These are phyloP conservation scores for Agelastica alni DNA, from an alignment of 2,888 invertebrate genomes.

Conservation along the genomic window DNA sequence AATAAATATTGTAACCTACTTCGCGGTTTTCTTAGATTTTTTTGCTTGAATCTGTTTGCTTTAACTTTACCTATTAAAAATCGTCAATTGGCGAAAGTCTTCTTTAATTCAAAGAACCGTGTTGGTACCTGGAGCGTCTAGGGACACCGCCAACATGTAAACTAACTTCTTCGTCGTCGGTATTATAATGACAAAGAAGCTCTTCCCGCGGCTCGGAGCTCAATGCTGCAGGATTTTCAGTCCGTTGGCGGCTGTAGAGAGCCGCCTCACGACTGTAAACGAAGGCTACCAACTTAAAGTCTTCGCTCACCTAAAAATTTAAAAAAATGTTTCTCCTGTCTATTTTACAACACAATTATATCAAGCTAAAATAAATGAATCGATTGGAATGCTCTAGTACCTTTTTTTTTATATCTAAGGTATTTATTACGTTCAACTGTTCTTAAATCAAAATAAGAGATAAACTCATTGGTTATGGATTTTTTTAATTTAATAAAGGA, in stretches of 20 bases:
- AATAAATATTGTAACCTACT: too few species aligned
- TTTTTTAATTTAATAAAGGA: too few species aligned
- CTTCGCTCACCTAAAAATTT: slow-evolving; percentile 48
- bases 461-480: too few species aligned
- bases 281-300: slow-evolving; percentile 66
- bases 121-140: slow-evolving; percentile 39
- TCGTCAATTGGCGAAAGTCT: slow-evolving; percentile 17
- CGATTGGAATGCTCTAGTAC: too few species aligned
- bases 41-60: too few species aligned
- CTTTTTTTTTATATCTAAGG: too few species aligned
- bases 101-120: slow-evolving; percentile 42
- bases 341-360: too few species aligned
- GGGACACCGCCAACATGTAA: slow-evolving; percentile 41
- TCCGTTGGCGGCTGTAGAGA: slow-evolving; percentile 39
- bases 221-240: slow-evolving; percentile 47
- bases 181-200: slow-evolving; percentile 40
- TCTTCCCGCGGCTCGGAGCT: slow-evolving; percentile 28
- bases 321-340: too few species aligned
- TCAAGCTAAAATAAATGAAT: too few species aligned
- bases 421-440: too few species aligned
- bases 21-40: too few species aligned
- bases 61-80: slow-evolving; percentile 8
- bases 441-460: too few species aligned
- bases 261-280: slow-evolving; percentile 62
- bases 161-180: slow-evolving; percentile 45